Conservation (phyloP, 2,113 vertebrate genomes). For the Trichechus manatus region DNA sequence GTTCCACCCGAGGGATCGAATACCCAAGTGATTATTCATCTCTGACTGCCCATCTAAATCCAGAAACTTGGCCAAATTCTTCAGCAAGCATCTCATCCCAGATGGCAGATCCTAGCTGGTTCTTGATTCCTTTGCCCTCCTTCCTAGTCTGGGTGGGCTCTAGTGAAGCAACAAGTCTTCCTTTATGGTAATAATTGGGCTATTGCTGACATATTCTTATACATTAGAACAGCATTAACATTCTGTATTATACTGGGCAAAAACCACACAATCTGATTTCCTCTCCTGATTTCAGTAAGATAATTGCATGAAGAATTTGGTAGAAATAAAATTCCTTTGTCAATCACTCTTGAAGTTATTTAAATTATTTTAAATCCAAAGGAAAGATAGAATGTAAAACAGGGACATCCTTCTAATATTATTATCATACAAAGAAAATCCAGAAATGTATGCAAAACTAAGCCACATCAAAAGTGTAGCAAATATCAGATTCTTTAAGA, state of each 20-base stretch:
- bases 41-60: background rate
- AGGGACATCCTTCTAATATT: background rate
- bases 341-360: conserved; percentile 18
- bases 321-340: background rate
- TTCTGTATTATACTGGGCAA: background rate
- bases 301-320: conserved; percentile 3
- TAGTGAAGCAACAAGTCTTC: background rate
- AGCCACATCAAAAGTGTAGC: background rate
- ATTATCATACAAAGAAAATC: conserved; percentile 1
- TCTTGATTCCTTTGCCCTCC: background rate
- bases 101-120: background rate
- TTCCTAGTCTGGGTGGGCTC: background rate
- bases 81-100: background rate
- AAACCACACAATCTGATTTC: background rate
- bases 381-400: conserved; percentile 25
- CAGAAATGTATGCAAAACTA: background rate
- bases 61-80: background rate
- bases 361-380: conserved; percentile 53
- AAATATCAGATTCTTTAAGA: conserved; percentile 37
- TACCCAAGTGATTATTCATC: background rate
- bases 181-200: background rate
- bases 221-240: background rate
- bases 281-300: conserved; percentile 32
- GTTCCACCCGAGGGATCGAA: background rate
- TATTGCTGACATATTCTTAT: background rate